phyloP scores from a whole-genome alignment of 2,797 vertebrate species.

The Danio albolineatus region DNA sequence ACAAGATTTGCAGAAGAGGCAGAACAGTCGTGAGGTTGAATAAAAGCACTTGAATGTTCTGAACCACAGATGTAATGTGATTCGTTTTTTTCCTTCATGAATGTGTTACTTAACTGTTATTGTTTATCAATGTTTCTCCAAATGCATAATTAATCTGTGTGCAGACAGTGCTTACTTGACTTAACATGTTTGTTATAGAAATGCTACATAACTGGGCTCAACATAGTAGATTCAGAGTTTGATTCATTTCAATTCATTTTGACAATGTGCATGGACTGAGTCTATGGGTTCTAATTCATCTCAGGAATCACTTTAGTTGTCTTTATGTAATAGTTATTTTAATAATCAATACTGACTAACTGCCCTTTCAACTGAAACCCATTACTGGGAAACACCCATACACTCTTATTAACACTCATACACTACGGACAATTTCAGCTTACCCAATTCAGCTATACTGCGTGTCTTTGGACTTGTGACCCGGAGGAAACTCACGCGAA shows the following conservation, averaged over 20 bases:
- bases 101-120: not conserved
- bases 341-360: no score
- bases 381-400: no score
- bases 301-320: not conserved
- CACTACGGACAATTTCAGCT: no score
- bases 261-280: not conserved
- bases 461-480: no score
- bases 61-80: not conserved
- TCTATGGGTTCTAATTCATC: not conserved
- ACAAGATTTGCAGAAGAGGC: constrained; percentile 36
- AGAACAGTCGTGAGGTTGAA: constrained; percentile 24
- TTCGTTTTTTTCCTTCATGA: not conserved
- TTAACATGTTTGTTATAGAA: not conserved
- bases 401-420: no score
- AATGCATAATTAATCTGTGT: not conserved
- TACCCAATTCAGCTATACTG: no score
- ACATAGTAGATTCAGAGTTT: not conserved
- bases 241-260: not conserved
- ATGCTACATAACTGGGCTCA: not conserved
- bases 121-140: not conserved
- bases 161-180: not conserved
- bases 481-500: no score
- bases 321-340: no score
- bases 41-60: constrained; percentile 20
- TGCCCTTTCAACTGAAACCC: no score